A percentile compares a stretch with the other conserved stretches of the same genome.
These are phyloP conservation scores for Reinhardtius hippoglossoides DNA, from an alignment of 2,113 vertebrate species.

Conservation along the genomic window DNA sequence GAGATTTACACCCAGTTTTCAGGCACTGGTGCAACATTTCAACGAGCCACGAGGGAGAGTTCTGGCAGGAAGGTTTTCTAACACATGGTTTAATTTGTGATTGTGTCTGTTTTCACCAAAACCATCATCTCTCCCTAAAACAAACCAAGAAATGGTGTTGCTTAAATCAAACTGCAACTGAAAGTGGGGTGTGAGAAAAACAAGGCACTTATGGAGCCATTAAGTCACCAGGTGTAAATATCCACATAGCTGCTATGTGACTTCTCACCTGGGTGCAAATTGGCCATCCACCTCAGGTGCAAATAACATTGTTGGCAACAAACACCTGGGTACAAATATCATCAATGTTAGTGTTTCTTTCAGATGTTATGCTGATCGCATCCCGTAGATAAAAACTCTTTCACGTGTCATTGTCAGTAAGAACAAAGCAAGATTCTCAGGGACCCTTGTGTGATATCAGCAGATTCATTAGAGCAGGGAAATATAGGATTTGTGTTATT, in stretches of 20 bases:
- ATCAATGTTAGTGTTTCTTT: background rate
- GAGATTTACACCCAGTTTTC: background rate
- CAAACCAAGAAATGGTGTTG: too few species aligned
- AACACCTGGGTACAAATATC: background rate
- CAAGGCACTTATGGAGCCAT: background rate
- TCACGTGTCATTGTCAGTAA: slow-evolving; percentile 33
- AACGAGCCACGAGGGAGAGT: background rate
- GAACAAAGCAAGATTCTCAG: slow-evolving; percentile 6
- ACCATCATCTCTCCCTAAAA: too few species aligned
- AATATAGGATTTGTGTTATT: slow-evolving; percentile 15
- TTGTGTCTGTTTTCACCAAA: too few species aligned
- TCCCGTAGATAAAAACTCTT: slow-evolving; percentile 33
- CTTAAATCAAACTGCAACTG: too few species aligned
- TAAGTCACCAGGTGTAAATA: background rate
- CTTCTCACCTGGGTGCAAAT: background rate
- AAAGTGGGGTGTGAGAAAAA: background rate
- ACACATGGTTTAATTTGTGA: background rate
- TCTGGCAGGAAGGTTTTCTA: background rate
- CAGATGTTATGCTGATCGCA: slow-evolving; percentile 28
- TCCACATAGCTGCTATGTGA: background rate
- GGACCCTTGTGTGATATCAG: background rate
- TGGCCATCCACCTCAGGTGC: background rate
- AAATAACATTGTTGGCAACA: background rate
- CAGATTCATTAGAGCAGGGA: background rate
- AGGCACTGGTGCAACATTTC: background rate